Evolutionary conservation across 2,113 vertebrate genomes (phyloP).

Genomic region (Tautogolabrus adspersus): DNA sequence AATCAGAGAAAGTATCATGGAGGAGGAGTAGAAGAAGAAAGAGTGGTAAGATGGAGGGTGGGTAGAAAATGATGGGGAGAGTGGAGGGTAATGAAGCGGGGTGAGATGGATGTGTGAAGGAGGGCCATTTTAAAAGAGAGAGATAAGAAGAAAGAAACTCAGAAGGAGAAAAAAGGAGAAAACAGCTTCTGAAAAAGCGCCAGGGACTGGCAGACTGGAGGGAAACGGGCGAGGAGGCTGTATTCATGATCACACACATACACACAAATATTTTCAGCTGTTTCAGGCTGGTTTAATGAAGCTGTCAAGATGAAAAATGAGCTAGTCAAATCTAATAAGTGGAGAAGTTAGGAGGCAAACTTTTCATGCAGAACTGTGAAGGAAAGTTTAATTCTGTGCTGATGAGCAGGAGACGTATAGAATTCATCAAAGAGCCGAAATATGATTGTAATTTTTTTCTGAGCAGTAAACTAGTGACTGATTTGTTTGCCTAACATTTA

Average conservation of each 20-base stretch:
- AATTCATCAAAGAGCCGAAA: conserved; percentile 12
- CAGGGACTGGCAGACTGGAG: conserved; percentile 26
- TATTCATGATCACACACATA: conserved; percentile 33
- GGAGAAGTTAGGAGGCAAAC: conserved; percentile 64
- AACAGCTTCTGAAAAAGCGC: conserved; percentile 41
- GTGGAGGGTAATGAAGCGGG: conserved; percentile 53
- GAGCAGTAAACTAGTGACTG: conserved; percentile 2
- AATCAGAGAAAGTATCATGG: conserved; percentile 15
- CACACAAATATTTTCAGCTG: conserved; percentile 65
- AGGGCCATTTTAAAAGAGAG: conserved; percentile 25
- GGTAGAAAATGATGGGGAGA: conserved; percentile 37
- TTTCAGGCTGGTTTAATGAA: conserved; percentile 75
- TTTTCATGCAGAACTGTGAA: conserved; percentile 60
- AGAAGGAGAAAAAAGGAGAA: conserved; percentile 11
- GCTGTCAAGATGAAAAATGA: conserved; percentile 81
- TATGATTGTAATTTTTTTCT: neutral
- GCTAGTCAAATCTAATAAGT: conserved; percentile 76
- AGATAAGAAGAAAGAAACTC: conserved; percentile 23
- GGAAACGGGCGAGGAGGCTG: conserved; percentile 23
- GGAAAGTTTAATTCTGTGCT: conserved; percentile 51
- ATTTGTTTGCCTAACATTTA: neutral
- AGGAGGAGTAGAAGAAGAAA: conserved; percentile 33
- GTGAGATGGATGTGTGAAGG: conserved; percentile 47
- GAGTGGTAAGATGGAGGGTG: conserved; percentile 40
- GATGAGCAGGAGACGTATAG: conserved; percentile 30